Conservation (phyloP, 2,113 vertebrate species). For the Poecile atricapillus region DNA sequence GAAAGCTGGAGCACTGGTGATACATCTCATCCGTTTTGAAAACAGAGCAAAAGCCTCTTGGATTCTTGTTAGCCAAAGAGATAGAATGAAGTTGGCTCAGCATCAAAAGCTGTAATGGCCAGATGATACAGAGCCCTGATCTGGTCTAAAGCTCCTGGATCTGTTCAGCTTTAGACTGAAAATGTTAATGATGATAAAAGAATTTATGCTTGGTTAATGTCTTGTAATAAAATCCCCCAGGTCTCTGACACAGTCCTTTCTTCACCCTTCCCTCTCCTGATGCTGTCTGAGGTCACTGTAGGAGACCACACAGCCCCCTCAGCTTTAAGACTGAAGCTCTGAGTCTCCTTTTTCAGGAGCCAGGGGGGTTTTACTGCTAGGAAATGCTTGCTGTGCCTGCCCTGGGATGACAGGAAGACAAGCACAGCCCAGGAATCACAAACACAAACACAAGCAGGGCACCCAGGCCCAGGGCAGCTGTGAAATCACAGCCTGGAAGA, state of each 20-base stretch:
- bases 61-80: not conserved
- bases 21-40: constrained; percentile 30
- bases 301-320: not conserved
- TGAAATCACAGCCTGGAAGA: not conserved
- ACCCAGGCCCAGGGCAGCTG: not conserved
- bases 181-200: not conserved
- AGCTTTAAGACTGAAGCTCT: not conserved
- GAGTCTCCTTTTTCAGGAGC: not conserved
- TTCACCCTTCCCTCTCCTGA: not conserved
- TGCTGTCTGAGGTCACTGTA: not conserved
- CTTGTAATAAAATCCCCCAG: not conserved
- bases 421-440: not conserved
- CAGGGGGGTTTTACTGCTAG: not conserved
- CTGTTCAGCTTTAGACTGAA: not conserved
- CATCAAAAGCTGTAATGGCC: constrained; percentile 15
- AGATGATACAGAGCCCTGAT: constrained; percentile 16
- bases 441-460: not conserved
- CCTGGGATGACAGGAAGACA: not conserved
- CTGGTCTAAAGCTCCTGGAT: constrained; percentile 9
- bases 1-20: constrained; percentile 1
- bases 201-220: constrained; percentile 12
- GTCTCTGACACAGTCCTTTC: not conserved
- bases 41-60: constrained; percentile 7
- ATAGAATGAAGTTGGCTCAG: not conserved
- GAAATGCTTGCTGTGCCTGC: not conserved